Base-by-base conservation (phyloP, 2,113 vertebrate species). In the Aegithalos caudatus region DNA sequence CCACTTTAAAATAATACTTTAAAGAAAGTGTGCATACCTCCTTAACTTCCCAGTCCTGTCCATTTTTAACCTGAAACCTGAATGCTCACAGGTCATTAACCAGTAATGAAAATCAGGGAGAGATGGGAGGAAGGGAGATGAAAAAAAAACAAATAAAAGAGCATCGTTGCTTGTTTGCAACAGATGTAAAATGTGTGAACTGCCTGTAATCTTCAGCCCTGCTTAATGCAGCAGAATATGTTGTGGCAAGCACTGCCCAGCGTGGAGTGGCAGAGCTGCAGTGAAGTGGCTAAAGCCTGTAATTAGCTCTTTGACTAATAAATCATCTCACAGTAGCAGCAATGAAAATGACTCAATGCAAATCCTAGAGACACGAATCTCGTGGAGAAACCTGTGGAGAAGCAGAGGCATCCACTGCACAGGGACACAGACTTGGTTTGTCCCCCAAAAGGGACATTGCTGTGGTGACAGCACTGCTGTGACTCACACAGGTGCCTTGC, bases 151-250 rank as follows among this genome's bases (percentile, higher is more conserved):
- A 86, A 86, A 62, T 20, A 60, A 5, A 25, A 51, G 15, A 69
- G 14, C 19, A 10, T 80, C 17, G 13, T 37, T 37, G 40, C 23
- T 80, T 81, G 48, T 93, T 92, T 96, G 92, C 58, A 85, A 86
- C 86, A 92, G 88, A 66, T 89, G 18, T 89, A 85, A 95, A 97
- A 91, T 29, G 71, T 58, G 65, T 65, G 92, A 95, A 69, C 57
- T 77, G 80, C 51, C 62, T 56, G 25, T 65, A 58, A 90, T 37
- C 73, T 72, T 79, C 90, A 91, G 60, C 80, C 70, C 22, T 90
- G 94, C 77, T 87, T 97, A 95, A 95, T 92, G 92, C 95, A 88
- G 93, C 90, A 90, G 94, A 92, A 92, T 90, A 66, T 89, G 93
- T 92, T 85, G 77, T 87, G 96, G 81, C 81, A 92, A 87, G 80